Conservation (phyloP, 2,113 vertebrate genomes). For the Pluvialis apricaria region DNA sequence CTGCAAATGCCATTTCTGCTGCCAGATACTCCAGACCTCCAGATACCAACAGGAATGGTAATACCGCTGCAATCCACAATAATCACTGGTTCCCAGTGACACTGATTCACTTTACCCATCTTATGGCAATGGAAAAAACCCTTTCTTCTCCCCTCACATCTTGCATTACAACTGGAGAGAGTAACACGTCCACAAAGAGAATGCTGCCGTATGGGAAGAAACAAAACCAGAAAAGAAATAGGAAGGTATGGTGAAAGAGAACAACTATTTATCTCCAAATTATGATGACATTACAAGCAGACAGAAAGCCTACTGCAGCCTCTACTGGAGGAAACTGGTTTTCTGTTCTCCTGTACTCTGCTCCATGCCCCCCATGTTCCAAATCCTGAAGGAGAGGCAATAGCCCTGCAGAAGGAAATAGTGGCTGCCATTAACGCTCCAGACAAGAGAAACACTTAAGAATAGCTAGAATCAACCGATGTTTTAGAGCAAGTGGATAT, state of each 20-base stretch:
- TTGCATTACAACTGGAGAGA: background rate
- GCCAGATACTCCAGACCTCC: background rate
- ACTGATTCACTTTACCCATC: background rate
- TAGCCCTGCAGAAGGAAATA: background rate
- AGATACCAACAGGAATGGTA: background rate
- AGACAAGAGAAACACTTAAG: background rate
- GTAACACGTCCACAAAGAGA: background rate
- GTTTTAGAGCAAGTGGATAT: background rate
- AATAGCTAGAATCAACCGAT: background rate
- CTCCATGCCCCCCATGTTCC: background rate
- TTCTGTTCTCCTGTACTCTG: background rate
- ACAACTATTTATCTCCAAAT: background rate
- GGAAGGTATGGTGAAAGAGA: background rate
- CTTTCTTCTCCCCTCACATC: background rate
- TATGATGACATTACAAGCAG: background rate
- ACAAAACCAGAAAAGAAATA: background rate
- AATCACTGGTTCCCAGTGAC: background rate
- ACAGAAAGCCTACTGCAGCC: background rate
- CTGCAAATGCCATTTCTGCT: background rate
- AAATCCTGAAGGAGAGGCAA: background rate
- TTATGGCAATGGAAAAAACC: background rate
- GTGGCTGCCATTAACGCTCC: background rate
- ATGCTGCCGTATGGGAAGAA: background rate
- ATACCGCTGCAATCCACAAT: background rate
- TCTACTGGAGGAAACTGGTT: background rate